Base-by-base conservation (phyloP, 2,888 invertebrate genomes). In the Plebejus anna region DNA sequence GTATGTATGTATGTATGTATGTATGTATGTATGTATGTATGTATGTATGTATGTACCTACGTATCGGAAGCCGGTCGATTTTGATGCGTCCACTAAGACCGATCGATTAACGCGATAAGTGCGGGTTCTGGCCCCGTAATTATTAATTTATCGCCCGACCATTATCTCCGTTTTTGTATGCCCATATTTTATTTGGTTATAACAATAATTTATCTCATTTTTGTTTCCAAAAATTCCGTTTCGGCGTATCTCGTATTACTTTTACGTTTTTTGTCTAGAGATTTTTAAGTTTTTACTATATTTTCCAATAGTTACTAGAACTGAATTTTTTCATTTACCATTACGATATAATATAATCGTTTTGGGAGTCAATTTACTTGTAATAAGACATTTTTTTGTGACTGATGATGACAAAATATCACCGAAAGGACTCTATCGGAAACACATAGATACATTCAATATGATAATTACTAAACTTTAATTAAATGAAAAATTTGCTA, bases 31-130 rank as follows among this genome's bases (percentile, higher is more conserved):
- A 9, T 61, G 22, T 59, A 28, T 9, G 1, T 38, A 0, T 51
- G 5, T 51, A 13, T 51, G 55, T 22, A 59, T 59, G 61, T 61
- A 28, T 61, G 11, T 61, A 22, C 22, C 22, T 22, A 22, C 22
- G 66, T 66, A 66, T 81, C 81, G 81, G 81, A 81, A 81, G 81
- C 81, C 79, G 47, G 70, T 70, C 78, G 76, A 76, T 78, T 79
- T 78, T 80, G 80, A 81, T 78, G 79, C 73, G 78, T 66, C 61
- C 13, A 76, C 59, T 70, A 76, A 82, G 84, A 80, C 81, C 84
- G 86, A 89, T 89, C 89, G 89, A 90, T 90, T 90, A 90, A 90
- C 87, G 83, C 86, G 90, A 90, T 90, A 90, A 90, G 85, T 89
- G 85, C 81, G 86, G 77, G 83, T 84, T 88, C 79, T 79, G 87